Base-by-base conservation (phyloP, 2,888 invertebrate species). In the Merodon equestris region DNA sequence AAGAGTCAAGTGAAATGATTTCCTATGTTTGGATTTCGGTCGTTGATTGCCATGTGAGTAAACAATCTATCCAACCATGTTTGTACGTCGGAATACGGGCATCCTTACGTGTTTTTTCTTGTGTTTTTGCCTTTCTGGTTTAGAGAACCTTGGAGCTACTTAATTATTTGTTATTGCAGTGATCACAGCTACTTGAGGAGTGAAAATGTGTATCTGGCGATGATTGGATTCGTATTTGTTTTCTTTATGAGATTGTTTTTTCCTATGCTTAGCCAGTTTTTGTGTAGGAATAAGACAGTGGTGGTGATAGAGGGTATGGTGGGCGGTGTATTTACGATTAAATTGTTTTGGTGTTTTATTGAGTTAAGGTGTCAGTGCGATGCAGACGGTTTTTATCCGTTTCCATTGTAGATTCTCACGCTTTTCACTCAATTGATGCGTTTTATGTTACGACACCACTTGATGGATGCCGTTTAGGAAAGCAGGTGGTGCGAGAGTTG, bases 21-120 rank as follows among this genome's bases (percentile, higher is more conserved):
- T 64, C 50, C 53, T 44, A 74, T 73, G 74, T 79, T 79, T 79
- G 68, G 74, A 58, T 79, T 60, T 48, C 48, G 74, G 40, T 74
- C 74, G 79, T 56, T 79, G 79, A 79, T 79, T 74, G 74, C 79
- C 79, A 79, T 79, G 68, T 79, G 79, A 74, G 79, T 79, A 79
- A 79, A 79, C 79, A 79, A 67, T 42, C 27, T 45, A 63, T 60
- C 54, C 36, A 38, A 56, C 54, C 57, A 68, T 44, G 57, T 48
- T 45, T 54, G 66, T 67, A 50, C 66, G 57, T 70, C 51, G 27
- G 5, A 18, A 9, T 9, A 12, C 14, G 19, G 12, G 13, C 27
- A n/a, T 18, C 13, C n/a, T 42, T 36, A n/a, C 40, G 27, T 61
- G 57, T 40, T 48, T 77, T 50, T 42, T 61, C 72, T 79, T 58